These are phyloP conservation scores for Trissolcus japonicus DNA, from an alignment of 2,888 invertebrate genomes.

Conservation along the genomic window DNA sequence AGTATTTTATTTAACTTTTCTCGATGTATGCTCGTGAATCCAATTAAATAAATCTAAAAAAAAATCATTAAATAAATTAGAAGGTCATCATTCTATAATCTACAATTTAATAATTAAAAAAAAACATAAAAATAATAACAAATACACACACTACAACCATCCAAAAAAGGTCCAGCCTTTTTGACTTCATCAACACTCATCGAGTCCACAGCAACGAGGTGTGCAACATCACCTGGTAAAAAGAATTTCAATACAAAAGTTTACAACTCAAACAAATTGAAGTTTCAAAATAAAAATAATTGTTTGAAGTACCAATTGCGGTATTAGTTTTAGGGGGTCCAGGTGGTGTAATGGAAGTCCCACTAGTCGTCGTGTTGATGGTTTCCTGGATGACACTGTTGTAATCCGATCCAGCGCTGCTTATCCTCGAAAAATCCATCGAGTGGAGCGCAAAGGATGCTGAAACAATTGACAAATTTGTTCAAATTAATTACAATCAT, in stretches of 20 bases:
- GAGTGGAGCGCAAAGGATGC: conserved; percentile 60
- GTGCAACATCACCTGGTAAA: conserved; percentile 48
- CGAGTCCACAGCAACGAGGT: conserved; percentile 61
- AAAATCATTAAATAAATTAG: background rate
- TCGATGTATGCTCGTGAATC: conserved; percentile 80
- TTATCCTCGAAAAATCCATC: conserved; percentile 77
- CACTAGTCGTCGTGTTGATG: conserved; percentile 58
- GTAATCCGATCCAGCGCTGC: conserved; percentile 71
- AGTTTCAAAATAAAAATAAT: background rate
- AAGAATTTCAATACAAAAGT: background rate
- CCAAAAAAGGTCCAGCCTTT: conserved; percentile 88
- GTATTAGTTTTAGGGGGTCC: background rate
- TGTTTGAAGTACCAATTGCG: conserved; percentile 1
- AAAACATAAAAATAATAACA: conserved; percentile 10
- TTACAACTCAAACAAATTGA: background rate
- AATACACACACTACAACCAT: conserved; percentile 88
- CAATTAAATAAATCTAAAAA: conserved; percentile 82
- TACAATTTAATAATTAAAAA: background rate
- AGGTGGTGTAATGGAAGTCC: conserved; percentile 12
- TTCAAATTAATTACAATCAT: background rate
- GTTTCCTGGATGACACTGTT: conserved; percentile 67
- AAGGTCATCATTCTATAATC: background rate
- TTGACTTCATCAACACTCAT: conserved; percentile 83
- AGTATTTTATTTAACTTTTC: conserved; percentile 84
- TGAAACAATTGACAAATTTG: background rate